Evolutionary conservation across 1,140 invertebrate species (phyloP).

Genomic region (Drosophila willistoni): DNA sequence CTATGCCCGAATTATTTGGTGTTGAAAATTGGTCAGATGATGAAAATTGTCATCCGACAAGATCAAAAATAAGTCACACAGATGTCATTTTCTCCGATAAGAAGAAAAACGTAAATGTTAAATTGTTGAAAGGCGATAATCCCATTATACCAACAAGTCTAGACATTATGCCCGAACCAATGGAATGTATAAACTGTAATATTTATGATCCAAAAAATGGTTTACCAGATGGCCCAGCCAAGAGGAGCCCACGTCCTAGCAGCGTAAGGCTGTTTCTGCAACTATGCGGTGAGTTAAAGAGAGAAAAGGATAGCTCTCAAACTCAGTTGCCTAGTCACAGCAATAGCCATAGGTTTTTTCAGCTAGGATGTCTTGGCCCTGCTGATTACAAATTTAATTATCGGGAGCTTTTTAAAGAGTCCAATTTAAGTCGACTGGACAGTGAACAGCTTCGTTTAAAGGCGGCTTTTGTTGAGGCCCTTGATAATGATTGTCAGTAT

Average conservation of each 20-base stretch:
- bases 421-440: not conserved
- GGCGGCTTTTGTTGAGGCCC: conserved; percentile 45
- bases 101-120: conserved; percentile 15
- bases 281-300: not conserved
- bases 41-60: not conserved
- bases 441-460: conserved; percentile 37
- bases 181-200: conserved; percentile 14
- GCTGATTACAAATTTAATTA: conserved; percentile 48
- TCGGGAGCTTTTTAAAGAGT: conserved; percentile 31
- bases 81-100: not conserved
- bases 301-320: not conserved
- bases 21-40: not conserved
- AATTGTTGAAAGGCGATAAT: conserved; percentile 14
- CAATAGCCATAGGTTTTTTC: conserved; percentile 23
- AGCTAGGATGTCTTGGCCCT: not conserved
- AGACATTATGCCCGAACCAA: conserved; percentile 15
- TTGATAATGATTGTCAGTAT: conserved; percentile 49
- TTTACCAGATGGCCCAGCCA: not conserved
- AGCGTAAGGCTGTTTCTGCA: conserved; percentile 44
- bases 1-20: not conserved
- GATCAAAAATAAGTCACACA: not conserved
- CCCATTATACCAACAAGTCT: conserved; percentile 24
- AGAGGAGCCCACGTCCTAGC: conserved; percentile 22
- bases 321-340: conserved; percentile 2
- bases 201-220: conserved; percentile 20